Evolutionary conservation across 2,797 vertebrate genomes (phyloP), one percentile per base, ranked within the genome.

Genomic region (Hydrophis major): DNA sequence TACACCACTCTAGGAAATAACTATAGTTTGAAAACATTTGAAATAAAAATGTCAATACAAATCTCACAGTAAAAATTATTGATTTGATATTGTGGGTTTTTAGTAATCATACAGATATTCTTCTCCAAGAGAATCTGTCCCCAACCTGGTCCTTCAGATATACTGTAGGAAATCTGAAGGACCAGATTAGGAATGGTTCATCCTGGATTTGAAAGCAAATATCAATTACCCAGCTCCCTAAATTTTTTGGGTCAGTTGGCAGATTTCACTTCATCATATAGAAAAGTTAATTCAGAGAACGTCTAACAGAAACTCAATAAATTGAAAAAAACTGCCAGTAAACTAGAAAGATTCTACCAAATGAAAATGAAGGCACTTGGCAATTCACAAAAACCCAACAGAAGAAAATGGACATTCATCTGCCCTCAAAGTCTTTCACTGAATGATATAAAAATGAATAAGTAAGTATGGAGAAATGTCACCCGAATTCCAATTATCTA

Each of bases 1-100:
- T 87, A 90, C 87, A 86, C 20, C 69, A 55, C 55, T 93, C 69
- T 93, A 93, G 61, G 89, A 28, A 74, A 90, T 56, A 74, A 87
- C 90, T 93, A 87, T 66, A 69, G 87, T 87, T 53, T 20, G 57
- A 69, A 69, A 69, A 69, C 13, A 69, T 69, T 69, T n/a, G 63
- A 32, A 69, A 69, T 69, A 69, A 69, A 69, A 69, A n/a, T 74
- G n/a, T 32, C 14, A 74, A 14, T 32, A 7, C n/a, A 37, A 18
- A 13, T 18, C 66, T 74, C n/a, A 74, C 7, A 74, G 6, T 74
- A 69, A 74, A 74, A 74, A 74, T 3, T 69, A 74, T 74, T 74
- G 66, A 18, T 74, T 37, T 32, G 66, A 69, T 32, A 74, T 32
- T 74, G n/a, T 18, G 1, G 66, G 32, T 74, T 74, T 14, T 37